A percentile compares a stretch with the other conserved stretches of the same genome.
Evolutionary conservation across 2,113 vertebrate species (phyloP).

Genomic region (Tragelaphus imberbis): DNA sequence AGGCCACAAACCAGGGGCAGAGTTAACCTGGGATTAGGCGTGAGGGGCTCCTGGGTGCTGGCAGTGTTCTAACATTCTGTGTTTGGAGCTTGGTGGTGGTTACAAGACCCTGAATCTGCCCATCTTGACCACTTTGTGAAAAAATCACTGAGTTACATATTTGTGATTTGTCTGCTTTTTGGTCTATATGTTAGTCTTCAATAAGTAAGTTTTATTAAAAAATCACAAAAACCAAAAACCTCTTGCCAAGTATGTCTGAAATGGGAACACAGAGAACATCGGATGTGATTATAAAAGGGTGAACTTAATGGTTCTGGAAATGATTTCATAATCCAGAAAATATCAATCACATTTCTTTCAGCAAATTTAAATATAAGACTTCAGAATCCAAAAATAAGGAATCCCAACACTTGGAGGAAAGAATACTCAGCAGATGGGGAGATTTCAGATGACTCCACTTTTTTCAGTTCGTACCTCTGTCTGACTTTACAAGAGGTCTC

Average conservation of each 20-base stretch:
- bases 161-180: background rate
- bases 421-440: background rate
- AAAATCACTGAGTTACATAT: background rate
- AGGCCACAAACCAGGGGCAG: background rate
- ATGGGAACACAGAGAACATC: background rate
- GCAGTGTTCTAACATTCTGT: background rate
- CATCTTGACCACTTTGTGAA: no score
- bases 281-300: background rate
- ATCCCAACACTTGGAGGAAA: background rate
- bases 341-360: background rate
- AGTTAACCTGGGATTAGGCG: background rate
- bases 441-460: background rate
- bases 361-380: background rate
- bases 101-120: background rate
- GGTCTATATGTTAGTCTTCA: background rate
- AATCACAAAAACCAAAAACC: background rate
- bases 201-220: background rate
- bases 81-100: background rate
- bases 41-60: background rate
- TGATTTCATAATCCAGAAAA: background rate
- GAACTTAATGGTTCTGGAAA: background rate
- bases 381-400: background rate
- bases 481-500: background rate
- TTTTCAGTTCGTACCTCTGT: background rate
- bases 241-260: background rate